Conservation (phyloP, 2,797 vertebrate genomes). For the Anas flavirostris region DNA sequence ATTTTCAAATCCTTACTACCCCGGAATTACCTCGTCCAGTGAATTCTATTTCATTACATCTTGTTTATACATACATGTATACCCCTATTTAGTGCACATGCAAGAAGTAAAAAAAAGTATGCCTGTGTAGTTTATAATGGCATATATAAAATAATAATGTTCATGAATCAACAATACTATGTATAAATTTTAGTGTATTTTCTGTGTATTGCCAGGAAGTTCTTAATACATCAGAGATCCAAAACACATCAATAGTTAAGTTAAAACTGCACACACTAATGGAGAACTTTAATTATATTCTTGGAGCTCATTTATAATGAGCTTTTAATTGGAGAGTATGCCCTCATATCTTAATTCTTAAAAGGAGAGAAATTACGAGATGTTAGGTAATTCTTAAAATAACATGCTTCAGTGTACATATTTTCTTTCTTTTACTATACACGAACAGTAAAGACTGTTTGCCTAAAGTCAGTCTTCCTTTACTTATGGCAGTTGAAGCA, state of each 20-base stretch:
- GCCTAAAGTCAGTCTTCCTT: neutral
- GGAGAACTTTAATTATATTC: conserved; percentile 31
- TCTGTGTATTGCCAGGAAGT: neutral
- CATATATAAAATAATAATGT: neutral
- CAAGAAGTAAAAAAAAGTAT: neutral
- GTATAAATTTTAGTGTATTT: neutral
- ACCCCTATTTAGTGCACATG: neutral
- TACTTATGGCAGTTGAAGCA: neutral
- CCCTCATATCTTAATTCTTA: conserved; percentile 22
- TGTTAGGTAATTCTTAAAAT: conserved; percentile 33
- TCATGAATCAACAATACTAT: neutral
- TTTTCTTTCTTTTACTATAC: neutral
- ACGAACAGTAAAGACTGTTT: neutral
- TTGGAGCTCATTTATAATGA: conserved; percentile 9
- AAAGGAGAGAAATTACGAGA: conserved; percentile 13
- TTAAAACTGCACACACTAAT: neutral
- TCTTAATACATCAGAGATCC: neutral
- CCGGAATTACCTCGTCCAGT: neutral
- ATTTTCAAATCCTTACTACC: neutral
- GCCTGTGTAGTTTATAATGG: neutral
- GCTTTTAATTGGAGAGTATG: conserved; percentile 49
- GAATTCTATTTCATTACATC: neutral
- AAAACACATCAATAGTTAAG: neutral
- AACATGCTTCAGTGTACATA: neutral
- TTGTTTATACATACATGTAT: neutral